phyloP scores from a whole-genome alignment of 2,797 vertebrate genomes.

The Chelidonichthys spinosus region DNA sequence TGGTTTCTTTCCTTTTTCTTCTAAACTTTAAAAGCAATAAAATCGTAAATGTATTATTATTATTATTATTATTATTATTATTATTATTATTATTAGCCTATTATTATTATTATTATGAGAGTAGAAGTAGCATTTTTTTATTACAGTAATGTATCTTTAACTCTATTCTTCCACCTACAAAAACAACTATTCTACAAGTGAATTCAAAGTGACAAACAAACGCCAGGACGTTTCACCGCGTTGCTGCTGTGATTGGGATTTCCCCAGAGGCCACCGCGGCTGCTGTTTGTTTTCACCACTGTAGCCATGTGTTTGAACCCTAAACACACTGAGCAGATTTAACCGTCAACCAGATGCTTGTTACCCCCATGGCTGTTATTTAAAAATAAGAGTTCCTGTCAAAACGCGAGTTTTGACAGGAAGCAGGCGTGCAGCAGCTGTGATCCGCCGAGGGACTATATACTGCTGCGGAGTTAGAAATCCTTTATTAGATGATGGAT shows the following conservation, averaged over 20 bases:
- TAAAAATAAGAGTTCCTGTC: background rate
- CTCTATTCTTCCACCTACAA: background rate
- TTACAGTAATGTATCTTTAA: background rate
- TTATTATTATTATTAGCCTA: no score
- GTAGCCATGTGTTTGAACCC: constrained; percentile 72
- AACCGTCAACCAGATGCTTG: constrained; percentile 67
- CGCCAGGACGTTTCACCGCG: background rate
- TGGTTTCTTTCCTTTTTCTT: background rate
- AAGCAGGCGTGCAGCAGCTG: constrained; percentile 47
- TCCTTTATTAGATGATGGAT: background rate
- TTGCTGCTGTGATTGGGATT: constrained; percentile 62
- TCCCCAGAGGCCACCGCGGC: constrained; percentile 44
- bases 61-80: background rate
- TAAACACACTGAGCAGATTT: constrained; percentile 73
- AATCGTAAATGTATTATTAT: background rate
- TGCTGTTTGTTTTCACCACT: constrained; percentile 77
- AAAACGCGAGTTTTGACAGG: constrained; percentile 23
- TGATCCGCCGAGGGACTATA: background rate
- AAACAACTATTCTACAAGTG: background rate
- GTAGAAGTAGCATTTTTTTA: background rate
- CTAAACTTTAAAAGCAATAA: constrained; percentile 16
- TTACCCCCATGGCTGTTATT: constrained; percentile 58
- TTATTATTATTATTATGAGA: background rate
- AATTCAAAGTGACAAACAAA: background rate
- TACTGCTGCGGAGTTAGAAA: background rate